Evolutionary conservation across 2,888 invertebrate species (phyloP).

Genomic region (Sphaerophoria taeniata): DNA sequence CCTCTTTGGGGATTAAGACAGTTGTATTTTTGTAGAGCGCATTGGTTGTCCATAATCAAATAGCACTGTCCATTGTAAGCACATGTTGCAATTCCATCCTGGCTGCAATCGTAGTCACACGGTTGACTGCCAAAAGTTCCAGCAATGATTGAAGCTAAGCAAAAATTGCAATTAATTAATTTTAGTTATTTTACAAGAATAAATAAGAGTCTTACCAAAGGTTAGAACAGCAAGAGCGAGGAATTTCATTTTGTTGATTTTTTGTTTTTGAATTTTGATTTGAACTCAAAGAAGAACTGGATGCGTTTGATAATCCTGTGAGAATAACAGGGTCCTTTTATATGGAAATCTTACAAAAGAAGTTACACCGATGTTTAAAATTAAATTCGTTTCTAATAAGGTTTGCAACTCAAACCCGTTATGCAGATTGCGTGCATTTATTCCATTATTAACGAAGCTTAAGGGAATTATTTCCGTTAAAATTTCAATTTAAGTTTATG

Average conservation of each 20-base stretch:
- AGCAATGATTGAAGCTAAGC: conserved; percentile 9
- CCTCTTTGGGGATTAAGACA: conserved; percentile 25
- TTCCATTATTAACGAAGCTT: no score
- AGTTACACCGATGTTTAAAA: no score
- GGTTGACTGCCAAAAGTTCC: not conserved
- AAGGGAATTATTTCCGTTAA: no score
- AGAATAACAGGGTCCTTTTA: conserved; percentile 1
- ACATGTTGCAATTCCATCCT: conserved; percentile 13
- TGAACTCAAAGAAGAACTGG: not conserved
- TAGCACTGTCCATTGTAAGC: conserved; percentile 17
- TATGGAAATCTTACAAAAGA: not conserved
- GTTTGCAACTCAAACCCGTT: no score
- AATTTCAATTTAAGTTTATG: no score
- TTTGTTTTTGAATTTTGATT: not conserved
- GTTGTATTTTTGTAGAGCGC: conserved; percentile 19
- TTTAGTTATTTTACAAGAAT: not conserved
- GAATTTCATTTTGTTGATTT: conserved; percentile 27
- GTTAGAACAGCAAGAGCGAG: not conserved
- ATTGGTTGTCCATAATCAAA: not conserved
- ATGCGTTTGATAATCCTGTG: not conserved
- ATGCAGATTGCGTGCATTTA: no score
- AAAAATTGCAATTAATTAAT: not conserved
- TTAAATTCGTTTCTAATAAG: no score
- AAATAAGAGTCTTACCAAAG: conserved; percentile 12
- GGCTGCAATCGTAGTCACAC: conserved; percentile 27